Percentiles rank a stretch among this genome's conserved stretches.
These are phyloP conservation scores for Pangasius larnaudii DNA, from an alignment of 2,797 vertebrate genomes.

Conservation along the genomic window DNA sequence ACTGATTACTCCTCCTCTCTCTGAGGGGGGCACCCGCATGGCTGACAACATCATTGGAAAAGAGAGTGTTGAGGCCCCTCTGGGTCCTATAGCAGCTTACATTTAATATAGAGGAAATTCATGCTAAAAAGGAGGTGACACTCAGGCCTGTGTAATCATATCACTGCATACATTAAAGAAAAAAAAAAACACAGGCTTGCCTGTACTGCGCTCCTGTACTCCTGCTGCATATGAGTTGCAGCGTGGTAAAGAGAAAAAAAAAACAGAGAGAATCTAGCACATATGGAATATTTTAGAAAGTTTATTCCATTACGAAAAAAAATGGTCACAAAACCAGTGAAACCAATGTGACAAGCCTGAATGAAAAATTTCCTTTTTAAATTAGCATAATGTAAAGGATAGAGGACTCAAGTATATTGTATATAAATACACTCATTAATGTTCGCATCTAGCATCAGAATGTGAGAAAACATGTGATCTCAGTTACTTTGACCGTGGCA, in stretches of 20 bases:
- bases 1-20: slow-evolving; percentile 78
- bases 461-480: too few relatives aligned
- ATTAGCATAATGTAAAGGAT: slow-evolving; percentile 14
- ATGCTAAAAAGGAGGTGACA: slow-evolving; percentile 75
- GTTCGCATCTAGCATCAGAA: background rate
- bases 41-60: slow-evolving; percentile 83
- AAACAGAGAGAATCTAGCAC: slow-evolving; percentile 2
- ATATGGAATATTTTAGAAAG: slow-evolving; percentile 24
- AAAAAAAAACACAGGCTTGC: slow-evolving; percentile 31
- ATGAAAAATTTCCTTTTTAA: background rate
- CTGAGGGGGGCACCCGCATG: slow-evolving; percentile 73
- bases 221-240: background rate
- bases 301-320: slow-evolving; percentile 19
- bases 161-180: slow-evolving; percentile 62
- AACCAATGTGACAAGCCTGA: background rate
- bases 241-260: background rate
- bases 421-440: slow-evolving; percentile 6
- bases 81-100: slow-evolving; percentile 79
- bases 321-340: background rate
- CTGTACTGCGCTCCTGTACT: slow-evolving; percentile 33
- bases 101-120: slow-evolving; percentile 69
- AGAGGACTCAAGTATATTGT: background rate
- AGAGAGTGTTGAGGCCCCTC: slow-evolving; percentile 76
- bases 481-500: background rate
- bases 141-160: slow-evolving; percentile 59